Conservation (phyloP, 2,888 invertebrate genomes). For the Drosophila ochracea region DNA sequence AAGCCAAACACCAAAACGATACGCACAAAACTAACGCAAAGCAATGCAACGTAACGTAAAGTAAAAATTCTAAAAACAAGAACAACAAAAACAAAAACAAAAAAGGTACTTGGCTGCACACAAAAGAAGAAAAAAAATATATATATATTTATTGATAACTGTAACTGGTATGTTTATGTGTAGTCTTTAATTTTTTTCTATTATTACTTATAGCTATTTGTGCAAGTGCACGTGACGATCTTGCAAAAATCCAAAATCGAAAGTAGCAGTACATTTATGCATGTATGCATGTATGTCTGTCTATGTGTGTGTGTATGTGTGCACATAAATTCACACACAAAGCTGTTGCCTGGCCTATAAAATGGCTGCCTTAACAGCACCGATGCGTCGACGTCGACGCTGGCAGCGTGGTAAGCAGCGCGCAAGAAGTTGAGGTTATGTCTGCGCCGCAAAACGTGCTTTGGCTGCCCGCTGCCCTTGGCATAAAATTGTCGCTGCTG, state of each 20-base stretch:
- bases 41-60: conserved; percentile 24
- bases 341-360: conserved; percentile 80
- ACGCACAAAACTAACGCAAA: conserved; percentile 45
- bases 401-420: conserved; percentile 80
- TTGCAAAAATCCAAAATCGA: conserved; percentile 20
- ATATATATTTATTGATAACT: background rate
- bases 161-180: background rate
- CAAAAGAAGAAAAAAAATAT: background rate
- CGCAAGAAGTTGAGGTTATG: conserved; percentile 79
- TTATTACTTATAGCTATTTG: background rate
- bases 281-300: background rate
- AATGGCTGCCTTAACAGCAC: conserved; percentile 68
- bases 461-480: conserved; percentile 66
- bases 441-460: conserved; percentile 81
- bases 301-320: conserved; percentile 2
- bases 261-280: conserved; percentile 12
- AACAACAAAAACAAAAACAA: background rate
- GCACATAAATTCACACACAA: conserved; percentile 61
- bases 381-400: conserved; percentile 41
- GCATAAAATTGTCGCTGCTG: conserved; percentile 55
- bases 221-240: conserved; percentile 8
- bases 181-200: background rate
- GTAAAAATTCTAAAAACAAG: conserved; percentile 10
- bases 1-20: conserved; percentile 36
- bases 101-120: background rate